These are phyloP conservation scores for Lateolabrax maculatus DNA, from an alignment of 2,797 vertebrate species.

Conservation along the genomic window DNA sequence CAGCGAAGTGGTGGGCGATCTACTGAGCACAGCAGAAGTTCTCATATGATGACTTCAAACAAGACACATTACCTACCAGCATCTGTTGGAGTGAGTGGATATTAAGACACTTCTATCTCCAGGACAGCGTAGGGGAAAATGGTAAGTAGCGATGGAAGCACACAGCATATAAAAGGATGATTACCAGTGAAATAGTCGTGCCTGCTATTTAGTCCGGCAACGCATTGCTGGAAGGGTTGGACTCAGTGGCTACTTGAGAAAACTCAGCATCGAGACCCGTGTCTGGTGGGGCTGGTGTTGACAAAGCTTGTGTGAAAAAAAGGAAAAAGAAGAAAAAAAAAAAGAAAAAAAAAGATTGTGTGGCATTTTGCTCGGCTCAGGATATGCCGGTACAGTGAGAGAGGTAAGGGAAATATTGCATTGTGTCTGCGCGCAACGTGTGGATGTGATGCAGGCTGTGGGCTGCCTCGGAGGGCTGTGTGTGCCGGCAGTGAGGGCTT, in stretches of 20 bases:
- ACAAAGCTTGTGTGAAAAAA: conserved; percentile 78
- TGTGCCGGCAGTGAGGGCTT: conserved; percentile 73
- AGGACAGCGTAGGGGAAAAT: conserved; percentile 96
- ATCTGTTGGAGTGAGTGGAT: conserved; percentile 99
- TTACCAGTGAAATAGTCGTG: conserved; percentile 84
- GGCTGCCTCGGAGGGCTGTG: conserved; percentile 73
- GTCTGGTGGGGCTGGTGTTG: conserved; percentile 80
- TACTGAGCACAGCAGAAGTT: conserved; percentile 99
- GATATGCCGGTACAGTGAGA: conserved; percentile 79
- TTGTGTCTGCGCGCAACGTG: conserved; percentile 78
- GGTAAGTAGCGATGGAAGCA: conserved; percentile 93
- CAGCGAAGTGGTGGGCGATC: conserved; percentile 99
- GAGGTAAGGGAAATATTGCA: conserved; percentile 78
- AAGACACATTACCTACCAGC: conserved; percentile 99
- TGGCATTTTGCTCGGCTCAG: conserved; percentile 75
- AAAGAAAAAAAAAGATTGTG: conserved; percentile 82
- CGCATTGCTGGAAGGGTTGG: conserved; percentile 83
- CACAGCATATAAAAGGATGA: conserved; percentile 80
- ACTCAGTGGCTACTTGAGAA: conserved; percentile 84
- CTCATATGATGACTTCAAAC: conserved; percentile 99
- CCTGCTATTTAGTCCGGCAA: conserved; percentile 83
- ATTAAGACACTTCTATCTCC: conserved; percentile 99
- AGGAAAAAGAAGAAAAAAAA: no score
- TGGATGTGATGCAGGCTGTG: conserved; percentile 73
- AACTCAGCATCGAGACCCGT: conserved; percentile 80